phyloP scores from a whole-genome alignment of 2,888 invertebrate species.

The Macaria notata region DNA sequence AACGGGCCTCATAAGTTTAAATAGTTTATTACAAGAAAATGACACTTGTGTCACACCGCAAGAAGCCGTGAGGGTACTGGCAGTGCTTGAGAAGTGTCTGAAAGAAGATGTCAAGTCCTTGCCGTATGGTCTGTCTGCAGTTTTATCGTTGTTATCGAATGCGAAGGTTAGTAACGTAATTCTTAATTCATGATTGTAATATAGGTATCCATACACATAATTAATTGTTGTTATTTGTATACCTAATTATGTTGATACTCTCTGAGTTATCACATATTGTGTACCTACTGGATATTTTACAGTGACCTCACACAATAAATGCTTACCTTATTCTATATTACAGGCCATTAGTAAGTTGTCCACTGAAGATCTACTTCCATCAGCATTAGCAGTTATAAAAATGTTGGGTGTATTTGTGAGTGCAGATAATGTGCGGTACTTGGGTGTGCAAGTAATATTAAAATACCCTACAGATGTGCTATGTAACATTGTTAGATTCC shows the following conservation, averaged over 20 bases:
- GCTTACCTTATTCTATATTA: not conserved
- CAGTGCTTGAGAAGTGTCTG: constrained; percentile 22
- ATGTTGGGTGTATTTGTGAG: not conserved
- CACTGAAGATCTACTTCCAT: constrained; percentile 8
- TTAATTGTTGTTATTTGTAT: too few relatives aligned
- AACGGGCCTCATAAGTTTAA: constrained; percentile 5
- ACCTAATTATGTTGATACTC: too few relatives aligned
- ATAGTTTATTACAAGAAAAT: constrained; percentile 1
- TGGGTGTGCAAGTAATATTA: constrained; percentile 5
- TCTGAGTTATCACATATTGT: too few relatives aligned
- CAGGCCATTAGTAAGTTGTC: constrained; percentile 16
- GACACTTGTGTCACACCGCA: not conserved
- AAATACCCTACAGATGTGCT: constrained; percentile 11
- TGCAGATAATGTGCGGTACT: not conserved
- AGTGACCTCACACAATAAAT: not conserved
- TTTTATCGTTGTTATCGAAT: constrained; percentile 50
- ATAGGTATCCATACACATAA: too few relatives aligned
- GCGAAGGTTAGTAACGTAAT: constrained; percentile 46
- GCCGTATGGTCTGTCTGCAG: constrained; percentile 44
- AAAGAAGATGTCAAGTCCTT: constrained; percentile 50
- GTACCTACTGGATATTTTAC: too few relatives aligned
- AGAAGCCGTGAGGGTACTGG: constrained; percentile 9
- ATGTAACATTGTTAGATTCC: not conserved
- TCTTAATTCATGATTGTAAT: too few relatives aligned
- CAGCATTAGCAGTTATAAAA: constrained; percentile 10